These are phyloP conservation scores for Drosophila flavopinicola DNA, from an alignment of 2,888 invertebrate species.

Conservation along the genomic window DNA sequence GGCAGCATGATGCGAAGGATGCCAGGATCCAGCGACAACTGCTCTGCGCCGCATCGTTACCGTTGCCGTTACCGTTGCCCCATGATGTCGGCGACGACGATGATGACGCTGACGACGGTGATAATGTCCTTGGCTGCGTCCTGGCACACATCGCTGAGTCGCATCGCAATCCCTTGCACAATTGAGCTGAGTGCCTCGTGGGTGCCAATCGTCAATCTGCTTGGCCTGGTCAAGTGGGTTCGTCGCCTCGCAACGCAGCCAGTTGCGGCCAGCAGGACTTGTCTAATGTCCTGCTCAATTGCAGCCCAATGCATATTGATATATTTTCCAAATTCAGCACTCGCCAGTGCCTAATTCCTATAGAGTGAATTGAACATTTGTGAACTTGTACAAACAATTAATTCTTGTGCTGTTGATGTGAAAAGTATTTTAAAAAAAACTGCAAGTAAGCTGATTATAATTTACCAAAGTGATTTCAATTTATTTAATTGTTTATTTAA, in stretches of 20 bases:
- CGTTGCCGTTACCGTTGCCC: constrained; percentile 35
- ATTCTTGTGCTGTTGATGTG: too few relatives aligned
- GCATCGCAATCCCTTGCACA: constrained; percentile 66
- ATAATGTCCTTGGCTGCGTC: constrained; percentile 51
- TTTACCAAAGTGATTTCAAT: too few relatives aligned
- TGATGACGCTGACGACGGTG: constrained; percentile 18
- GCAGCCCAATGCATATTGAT: too few relatives aligned
- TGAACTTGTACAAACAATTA: too few relatives aligned
- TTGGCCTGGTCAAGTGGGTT: constrained; percentile 44
- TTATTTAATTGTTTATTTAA: too few relatives aligned
- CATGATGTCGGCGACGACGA: constrained; percentile 18
- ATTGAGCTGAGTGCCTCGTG: constrained; percentile 68
- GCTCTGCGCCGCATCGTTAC: constrained; percentile 41
- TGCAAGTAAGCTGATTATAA: too few relatives aligned
- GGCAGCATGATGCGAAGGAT: constrained; percentile 53
- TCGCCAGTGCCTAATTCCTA: too few relatives aligned
- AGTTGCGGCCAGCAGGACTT: constrained; percentile 22
- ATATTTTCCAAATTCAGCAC: too few relatives aligned
- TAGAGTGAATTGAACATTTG: too few relatives aligned
- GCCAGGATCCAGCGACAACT: constrained; percentile 41
- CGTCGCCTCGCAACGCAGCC: constrained; percentile 14
- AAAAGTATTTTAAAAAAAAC: too few relatives aligned
- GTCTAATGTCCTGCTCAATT: constrained; percentile 11
- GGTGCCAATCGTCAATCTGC: constrained; percentile 58
- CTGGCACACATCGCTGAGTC: constrained; percentile 30